phyloP scores from a whole-genome alignment of 1,140 invertebrate species.

The Cyclargus thomasi region DNA sequence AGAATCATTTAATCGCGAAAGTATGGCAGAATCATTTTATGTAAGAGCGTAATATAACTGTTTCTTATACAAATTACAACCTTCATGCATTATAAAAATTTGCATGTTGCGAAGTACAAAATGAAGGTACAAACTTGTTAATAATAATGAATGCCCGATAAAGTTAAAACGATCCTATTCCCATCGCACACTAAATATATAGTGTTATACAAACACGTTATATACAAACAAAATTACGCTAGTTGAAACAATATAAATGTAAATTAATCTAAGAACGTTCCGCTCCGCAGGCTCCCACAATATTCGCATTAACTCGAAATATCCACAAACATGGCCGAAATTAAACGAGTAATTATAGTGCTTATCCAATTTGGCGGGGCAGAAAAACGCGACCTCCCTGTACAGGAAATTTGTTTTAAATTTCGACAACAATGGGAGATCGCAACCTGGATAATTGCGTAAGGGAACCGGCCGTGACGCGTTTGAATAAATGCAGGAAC shows the following conservation, averaged over 20 bases:
- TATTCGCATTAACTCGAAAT: conserved; percentile 47
- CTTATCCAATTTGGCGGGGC: conserved; percentile 70
- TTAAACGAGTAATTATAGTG: conserved; percentile 68
- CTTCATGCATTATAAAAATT: too few relatives aligned
- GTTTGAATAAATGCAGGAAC: conserved; percentile 52
- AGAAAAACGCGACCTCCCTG: conserved; percentile 65
- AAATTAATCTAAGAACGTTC: conserved; percentile 42
- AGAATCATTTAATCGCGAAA: too few relatives aligned
- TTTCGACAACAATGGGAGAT: conserved; percentile 73
- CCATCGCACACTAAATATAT: not conserved
- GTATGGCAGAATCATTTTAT: too few relatives aligned
- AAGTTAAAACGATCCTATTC: not conserved
- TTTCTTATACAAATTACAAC: too few relatives aligned
- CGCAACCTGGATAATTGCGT: conserved; percentile 58
- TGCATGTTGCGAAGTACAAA: too few relatives aligned
- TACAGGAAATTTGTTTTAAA: conserved; percentile 73
- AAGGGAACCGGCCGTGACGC: conserved; percentile 59
- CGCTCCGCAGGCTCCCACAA: conserved; percentile 46
- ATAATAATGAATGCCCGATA: not conserved
- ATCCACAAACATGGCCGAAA: conserved; percentile 54
- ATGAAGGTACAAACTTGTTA: not conserved
- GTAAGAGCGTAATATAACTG: too few relatives aligned
- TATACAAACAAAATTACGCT: not conserved
- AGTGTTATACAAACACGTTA: not conserved
- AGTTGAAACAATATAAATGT: conserved; percentile 39